Conservation (phyloP, 1,140 invertebrate species). For the Rhopalosiphum maidis region DNA sequence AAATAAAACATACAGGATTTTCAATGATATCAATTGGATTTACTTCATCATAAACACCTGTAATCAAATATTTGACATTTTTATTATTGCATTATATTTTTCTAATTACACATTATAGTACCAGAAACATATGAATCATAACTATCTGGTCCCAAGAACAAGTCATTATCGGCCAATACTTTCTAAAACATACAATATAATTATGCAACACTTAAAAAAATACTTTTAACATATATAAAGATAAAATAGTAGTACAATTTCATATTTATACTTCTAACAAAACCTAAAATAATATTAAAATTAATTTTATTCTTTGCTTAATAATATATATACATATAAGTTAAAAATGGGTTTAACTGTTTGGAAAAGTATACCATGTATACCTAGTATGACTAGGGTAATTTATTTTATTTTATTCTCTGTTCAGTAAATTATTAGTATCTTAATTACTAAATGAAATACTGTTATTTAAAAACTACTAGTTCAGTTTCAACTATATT, state of each 20-base stretch:
- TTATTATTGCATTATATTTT: neutral
- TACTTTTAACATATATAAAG: neutral
- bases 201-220: neutral
- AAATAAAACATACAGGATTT: constrained; percentile 18
- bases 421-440: no score
- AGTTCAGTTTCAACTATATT: neutral
- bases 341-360: no score
- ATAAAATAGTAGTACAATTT: neutral
- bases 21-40: constrained; percentile 28
- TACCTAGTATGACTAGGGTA: neutral
- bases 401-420: neutral
- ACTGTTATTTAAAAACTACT: neutral
- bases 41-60: constrained; percentile 17
- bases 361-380: neutral
- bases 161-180: neutral
- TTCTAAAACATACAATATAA: constrained; percentile 26
- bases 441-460: neutral
- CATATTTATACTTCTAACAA: neutral
- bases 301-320: neutral
- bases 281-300: neutral
- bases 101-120: neutral
- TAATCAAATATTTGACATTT: neutral
- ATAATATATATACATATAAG: no score
- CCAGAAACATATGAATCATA: constrained; percentile 26
- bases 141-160: constrained; percentile 13